These are phyloP conservation scores for Clistopyga incitator DNA, from an alignment of 2,888 invertebrate species.

Conservation along the genomic window DNA sequence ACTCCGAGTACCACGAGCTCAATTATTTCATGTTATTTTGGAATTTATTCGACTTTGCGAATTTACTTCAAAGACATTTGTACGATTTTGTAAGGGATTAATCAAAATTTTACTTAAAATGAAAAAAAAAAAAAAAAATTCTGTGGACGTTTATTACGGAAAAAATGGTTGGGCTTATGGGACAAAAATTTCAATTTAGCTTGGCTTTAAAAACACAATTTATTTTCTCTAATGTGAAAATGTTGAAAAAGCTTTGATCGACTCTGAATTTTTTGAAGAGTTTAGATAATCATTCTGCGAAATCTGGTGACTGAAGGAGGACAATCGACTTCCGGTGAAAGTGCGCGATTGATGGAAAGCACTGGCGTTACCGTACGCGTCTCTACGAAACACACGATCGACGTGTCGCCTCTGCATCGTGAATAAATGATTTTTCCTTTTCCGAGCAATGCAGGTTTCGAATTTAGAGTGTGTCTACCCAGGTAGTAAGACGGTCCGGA, in stretches of 20 bases:
- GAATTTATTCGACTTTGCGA: background rate
- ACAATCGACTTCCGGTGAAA: constrained; percentile 48
- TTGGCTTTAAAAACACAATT: no score
- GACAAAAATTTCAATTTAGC: no score
- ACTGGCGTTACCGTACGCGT: constrained; percentile 25
- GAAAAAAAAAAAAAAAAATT: no score
- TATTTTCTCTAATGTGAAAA: no score
- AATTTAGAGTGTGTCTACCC: constrained; percentile 83
- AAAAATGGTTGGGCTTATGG: no score
- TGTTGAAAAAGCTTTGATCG: background rate
- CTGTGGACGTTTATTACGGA: no score
- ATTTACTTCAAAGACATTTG: background rate
- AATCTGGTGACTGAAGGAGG: background rate
- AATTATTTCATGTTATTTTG: background rate
- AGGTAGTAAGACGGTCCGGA: constrained; percentile 75
- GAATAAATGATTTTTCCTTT: constrained; percentile 12
- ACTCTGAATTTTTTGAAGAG: background rate
- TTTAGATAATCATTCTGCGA: background rate
- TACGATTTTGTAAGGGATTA: background rate
- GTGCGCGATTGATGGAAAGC: constrained; percentile 45
- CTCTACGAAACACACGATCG: constrained; percentile 41
- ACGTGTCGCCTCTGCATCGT: constrained; percentile 39
- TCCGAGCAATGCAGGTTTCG: constrained; percentile 75
- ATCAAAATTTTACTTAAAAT: background rate
- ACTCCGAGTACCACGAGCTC: no score